These are phyloP conservation scores for Tineola bisselliella DNA, from an alignment of 2,888 invertebrate genomes.

Conservation along the genomic window DNA sequence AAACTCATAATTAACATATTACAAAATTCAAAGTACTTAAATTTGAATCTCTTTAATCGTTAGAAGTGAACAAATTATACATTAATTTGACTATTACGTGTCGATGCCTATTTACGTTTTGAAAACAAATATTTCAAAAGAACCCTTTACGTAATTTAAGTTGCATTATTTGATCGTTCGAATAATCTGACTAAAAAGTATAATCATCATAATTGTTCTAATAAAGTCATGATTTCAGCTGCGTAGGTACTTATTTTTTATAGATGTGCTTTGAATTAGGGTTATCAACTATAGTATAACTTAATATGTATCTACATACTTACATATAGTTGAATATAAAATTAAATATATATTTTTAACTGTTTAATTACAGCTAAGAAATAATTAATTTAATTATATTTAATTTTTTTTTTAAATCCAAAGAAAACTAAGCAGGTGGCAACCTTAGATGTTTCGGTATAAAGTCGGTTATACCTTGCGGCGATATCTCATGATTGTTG, in stretches of 20 bases:
- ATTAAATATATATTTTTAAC: no score
- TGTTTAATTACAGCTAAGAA: no score
- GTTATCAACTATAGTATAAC: not conserved
- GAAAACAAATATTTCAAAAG: conserved; percentile 11
- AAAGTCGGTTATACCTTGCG: conserved; percentile 28
- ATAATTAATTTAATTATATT: no score
- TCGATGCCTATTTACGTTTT: conserved; percentile 3
- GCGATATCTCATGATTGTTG: conserved; percentile 43
- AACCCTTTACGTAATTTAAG: conserved; percentile 9
- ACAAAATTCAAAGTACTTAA: not conserved
- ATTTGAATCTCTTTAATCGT: not conserved
- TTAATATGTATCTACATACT: no score
- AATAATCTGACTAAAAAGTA: conserved; percentile 25
- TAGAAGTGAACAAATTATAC: not conserved
- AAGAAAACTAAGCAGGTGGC: not conserved
- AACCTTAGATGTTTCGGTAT: not conserved
- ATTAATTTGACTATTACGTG: not conserved
- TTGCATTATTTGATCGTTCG: conserved; percentile 11
- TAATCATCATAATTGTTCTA: conserved; percentile 42
- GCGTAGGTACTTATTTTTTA: not conserved
- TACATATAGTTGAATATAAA: no score
- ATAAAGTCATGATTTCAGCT: conserved; percentile 45
- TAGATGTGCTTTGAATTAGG: not conserved
- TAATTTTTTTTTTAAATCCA: not conserved
- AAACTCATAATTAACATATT: not conserved